A percentile compares a stretch with the other conserved stretches of the same genome.
Conservation (phyloP, 2,113 vertebrate species). For the Pipa parva region DNA sequence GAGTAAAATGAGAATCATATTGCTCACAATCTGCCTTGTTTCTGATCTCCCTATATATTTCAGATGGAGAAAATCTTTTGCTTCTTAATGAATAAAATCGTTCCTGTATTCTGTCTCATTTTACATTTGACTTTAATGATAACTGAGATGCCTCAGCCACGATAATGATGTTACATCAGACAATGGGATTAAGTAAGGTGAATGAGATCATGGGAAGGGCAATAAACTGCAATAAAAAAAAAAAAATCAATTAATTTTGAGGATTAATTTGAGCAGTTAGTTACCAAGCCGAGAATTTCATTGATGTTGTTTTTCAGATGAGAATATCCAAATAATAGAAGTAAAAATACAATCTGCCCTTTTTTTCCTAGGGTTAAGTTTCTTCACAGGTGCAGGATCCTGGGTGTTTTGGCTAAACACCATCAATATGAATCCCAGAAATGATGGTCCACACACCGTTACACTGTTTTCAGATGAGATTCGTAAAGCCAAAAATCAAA, state of each 20-base stretch:
- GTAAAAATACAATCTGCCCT: not conserved
- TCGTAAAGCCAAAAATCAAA: too few relatives aligned
- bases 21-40: not conserved
- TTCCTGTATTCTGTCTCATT: not conserved
- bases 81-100: not conserved
- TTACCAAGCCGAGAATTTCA: not conserved
- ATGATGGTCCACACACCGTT: too few relatives aligned
- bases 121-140: not conserved
- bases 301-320: not conserved
- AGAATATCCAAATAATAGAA: not conserved
- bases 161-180: not conserved
- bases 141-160: not conserved
- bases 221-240: not conserved
- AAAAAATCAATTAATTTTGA: not conserved
- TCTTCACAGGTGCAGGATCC: too few relatives aligned
- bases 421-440: too few relatives aligned
- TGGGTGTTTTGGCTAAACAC: too few relatives aligned
- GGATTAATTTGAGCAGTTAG: not conserved
- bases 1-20: slow-evolving; percentile 30
- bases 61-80: not conserved
- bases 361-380: too few relatives aligned
- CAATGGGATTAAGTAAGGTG: not conserved
- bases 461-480: too few relatives aligned
- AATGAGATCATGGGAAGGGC: not conserved
- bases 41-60: not conserved